A percentile compares a stretch with the other conserved stretches of the same genome.
phyloP scores from a whole-genome alignment of 2,797 vertebrate species.

The Premnoplex brunnescens region DNA sequence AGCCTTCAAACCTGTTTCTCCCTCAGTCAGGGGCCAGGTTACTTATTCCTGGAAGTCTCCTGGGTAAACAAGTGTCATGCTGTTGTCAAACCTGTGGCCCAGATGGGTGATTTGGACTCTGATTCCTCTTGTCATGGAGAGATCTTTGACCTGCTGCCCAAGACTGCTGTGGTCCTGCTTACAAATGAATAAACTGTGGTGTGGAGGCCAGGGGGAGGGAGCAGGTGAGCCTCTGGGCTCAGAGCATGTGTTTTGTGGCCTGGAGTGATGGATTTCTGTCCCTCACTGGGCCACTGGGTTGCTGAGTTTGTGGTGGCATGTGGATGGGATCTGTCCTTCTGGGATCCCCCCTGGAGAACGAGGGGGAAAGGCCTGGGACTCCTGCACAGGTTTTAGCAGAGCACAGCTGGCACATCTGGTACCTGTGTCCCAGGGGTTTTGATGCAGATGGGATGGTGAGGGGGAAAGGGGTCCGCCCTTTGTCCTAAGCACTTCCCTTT shows the following conservation, averaged over 20 bases:
- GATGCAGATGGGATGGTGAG: background rate
- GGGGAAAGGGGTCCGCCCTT: background rate
- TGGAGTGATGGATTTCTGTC: background rate
- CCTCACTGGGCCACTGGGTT: background rate
- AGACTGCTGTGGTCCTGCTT: background rate
- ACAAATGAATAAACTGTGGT: background rate
- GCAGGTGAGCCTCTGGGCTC: background rate
- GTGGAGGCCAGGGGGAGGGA: background rate
- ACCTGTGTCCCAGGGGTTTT: background rate
- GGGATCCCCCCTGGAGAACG: background rate
- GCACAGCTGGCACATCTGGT: background rate
- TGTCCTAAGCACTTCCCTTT: background rate
- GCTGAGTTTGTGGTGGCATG: background rate
- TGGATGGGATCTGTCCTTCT: background rate
- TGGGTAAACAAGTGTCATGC: background rate
- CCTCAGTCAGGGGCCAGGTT: background rate
- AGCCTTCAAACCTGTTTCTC: background rate
- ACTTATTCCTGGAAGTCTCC: conserved; percentile 31
- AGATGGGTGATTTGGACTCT: background rate
- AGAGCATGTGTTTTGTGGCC: background rate
- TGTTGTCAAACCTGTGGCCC: background rate
- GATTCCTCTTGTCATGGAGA: background rate
- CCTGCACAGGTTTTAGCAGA: background rate
- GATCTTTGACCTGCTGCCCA: conserved; percentile 15
- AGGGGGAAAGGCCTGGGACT: background rate